Evolutionary conservation across 2,113 vertebrate species (phyloP).

Genomic region (Phaethon lepturus): DNA sequence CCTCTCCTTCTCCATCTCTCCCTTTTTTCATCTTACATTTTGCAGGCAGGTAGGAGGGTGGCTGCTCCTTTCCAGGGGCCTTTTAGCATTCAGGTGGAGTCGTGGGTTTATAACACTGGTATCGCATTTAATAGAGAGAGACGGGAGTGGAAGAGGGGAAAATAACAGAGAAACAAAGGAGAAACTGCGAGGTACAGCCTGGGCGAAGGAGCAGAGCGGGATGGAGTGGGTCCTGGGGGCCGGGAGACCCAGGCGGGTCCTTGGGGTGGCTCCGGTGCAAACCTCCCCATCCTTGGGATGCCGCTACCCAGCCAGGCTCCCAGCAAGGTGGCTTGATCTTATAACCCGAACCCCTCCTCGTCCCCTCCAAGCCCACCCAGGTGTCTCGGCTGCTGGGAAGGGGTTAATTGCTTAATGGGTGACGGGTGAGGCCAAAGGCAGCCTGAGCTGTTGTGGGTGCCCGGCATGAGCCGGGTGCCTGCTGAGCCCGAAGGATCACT

Average conservation of each 20-base stretch:
- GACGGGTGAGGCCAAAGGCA: background rate
- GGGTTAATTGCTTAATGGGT: background rate
- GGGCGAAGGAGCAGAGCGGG: background rate
- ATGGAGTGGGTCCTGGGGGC: background rate
- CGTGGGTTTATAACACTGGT: slow-evolving; percentile 15
- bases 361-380: background rate
- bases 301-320: background rate
- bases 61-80: slow-evolving; percentile 37
- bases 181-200: background rate
- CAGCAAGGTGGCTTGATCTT: background rate
- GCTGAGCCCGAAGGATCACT: background rate
- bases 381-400: background rate
- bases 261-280: background rate
- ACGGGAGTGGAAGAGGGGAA: background rate
- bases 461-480: background rate
- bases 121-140: slow-evolving; percentile 32
- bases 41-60: slow-evolving; percentile 35
- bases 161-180: slow-evolving; percentile 38
- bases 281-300: background rate
- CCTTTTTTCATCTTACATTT: background rate
- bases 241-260: background rate
- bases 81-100: slow-evolving; percentile 58
- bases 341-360: background rate
- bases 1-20: background rate
- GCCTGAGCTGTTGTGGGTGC: background rate